These are phyloP conservation scores for Cervus canadensis DNA, from an alignment of 2,113 vertebrate genomes.

Conservation along the genomic window DNA sequence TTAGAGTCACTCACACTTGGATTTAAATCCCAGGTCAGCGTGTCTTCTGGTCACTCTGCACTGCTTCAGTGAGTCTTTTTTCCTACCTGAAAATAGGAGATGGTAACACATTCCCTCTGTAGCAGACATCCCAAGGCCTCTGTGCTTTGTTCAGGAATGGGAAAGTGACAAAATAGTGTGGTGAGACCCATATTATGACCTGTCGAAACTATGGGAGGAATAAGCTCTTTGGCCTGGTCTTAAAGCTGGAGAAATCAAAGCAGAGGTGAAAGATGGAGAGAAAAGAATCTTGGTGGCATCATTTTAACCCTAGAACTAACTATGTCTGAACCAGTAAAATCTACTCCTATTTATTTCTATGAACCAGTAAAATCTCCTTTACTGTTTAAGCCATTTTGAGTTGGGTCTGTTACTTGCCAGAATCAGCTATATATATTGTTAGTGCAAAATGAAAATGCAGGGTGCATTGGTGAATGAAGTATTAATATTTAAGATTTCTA, in stretches of 20 bases:
- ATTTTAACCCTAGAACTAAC: background rate
- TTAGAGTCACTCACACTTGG: background rate
- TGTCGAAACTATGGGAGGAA: background rate
- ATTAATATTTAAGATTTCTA: background rate
- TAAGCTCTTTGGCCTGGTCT: background rate
- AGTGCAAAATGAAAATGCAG: background rate
- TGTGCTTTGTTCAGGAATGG: background rate
- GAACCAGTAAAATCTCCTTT: background rate
- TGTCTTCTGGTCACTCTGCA: too few relatives aligned
- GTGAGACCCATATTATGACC: background rate
- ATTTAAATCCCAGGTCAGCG: background rate
- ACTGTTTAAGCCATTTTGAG: background rate
- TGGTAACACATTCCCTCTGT: background rate
- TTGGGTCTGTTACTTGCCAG: background rate
- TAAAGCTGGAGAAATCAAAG: background rate
- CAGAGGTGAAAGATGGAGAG: background rate
- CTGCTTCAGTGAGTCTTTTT: background rate
- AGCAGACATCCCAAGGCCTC: background rate
- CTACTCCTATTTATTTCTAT: background rate
- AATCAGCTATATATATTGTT: background rate
- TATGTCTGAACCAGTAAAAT: background rate
- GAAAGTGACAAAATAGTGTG: background rate
- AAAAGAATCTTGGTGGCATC: background rate
- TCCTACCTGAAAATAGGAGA: background rate
- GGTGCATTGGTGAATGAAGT: background rate